Evolutionary conservation across 2,113 vertebrate species (phyloP).

Genomic region (Pyrgilauda ruficollis): DNA sequence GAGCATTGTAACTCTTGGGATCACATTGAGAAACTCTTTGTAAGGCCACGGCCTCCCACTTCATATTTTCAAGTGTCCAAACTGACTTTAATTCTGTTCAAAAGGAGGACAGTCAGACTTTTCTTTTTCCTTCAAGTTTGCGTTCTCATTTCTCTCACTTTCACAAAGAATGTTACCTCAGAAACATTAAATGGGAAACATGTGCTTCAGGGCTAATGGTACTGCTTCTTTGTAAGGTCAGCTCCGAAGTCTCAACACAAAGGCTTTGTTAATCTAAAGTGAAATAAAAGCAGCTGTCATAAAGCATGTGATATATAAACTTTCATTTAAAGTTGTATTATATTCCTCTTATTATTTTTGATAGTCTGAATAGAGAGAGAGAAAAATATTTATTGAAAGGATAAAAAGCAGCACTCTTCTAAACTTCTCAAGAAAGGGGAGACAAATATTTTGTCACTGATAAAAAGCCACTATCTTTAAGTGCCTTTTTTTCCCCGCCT

Average conservation of each 20-base stretch:
- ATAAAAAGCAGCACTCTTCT: constrained; percentile 37
- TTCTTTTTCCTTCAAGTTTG: constrained; percentile 54
- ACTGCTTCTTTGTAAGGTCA: constrained; percentile 64
- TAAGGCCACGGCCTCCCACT: constrained; percentile 25
- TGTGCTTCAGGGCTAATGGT: constrained; percentile 64
- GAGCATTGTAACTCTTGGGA: constrained; percentile 31
- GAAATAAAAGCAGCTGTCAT: constrained; percentile 76
- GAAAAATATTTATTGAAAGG: constrained; percentile 58
- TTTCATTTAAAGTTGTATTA: constrained; percentile 63
- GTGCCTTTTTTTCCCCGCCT: rapidly evolving
- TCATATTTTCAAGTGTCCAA: constrained; percentile 55
- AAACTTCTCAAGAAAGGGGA: neutral
- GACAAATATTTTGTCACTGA: neutral
- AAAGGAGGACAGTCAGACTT: constrained; percentile 52
- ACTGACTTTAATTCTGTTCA: constrained; percentile 55
- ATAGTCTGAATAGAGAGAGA: constrained; percentile 54
- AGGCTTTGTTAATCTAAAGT: constrained; percentile 70
- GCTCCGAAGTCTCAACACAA: constrained; percentile 57
- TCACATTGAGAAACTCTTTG: constrained; percentile 21
- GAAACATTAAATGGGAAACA: constrained; percentile 76
- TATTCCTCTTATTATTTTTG: constrained; percentile 72
- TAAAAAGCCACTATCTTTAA: neutral
- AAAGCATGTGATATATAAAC: constrained; percentile 67
- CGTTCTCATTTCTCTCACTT: constrained; percentile 67
- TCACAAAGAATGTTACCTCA: constrained; percentile 72